Evolutionary conservation across 2,113 vertebrate genomes (phyloP), one percentile per base, ranked within the genome.

Genomic region (Pandion haliaetus): DNA sequence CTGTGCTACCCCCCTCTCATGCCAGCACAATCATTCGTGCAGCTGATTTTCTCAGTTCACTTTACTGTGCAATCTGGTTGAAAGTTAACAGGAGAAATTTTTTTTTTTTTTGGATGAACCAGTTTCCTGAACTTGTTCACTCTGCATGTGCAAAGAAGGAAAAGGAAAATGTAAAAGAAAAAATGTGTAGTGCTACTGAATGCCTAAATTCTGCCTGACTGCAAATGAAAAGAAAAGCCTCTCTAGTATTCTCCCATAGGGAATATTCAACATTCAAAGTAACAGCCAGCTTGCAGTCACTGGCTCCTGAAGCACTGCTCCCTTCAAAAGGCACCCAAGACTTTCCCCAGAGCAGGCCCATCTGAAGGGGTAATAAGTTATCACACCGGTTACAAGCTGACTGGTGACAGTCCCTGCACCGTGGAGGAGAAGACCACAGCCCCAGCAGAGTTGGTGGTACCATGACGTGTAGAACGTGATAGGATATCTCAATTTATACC

Each of bases 11-110:
- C 45, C 36, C 12, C 44, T 87, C 50, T 88, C 70, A 42, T 20
- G 19, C 36, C 47, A 90, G 81, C n/a, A 44, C 4, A 19, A 78
- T 49, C 10, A 82, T 58, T 69, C 24, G 25, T 67, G 81, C 50
- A 82, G 81, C 45, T 78, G 71, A 89, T 81, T 94, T 91, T 93
- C 62, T 94, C 72, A 58, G 69, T 74, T 94, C 69, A 34, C 55
- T 86, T 47, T 38, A 66, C 72, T 45, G 72, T 58, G 50, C 86
- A 87, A 89, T 85, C 66, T 88, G 82, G 47, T 34, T 95, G 2
- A 5, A 42, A 92, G 82, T 63, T 79, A 85, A 62, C 13, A 79
- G 55, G 49, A 90, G 49, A 78, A 90, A 86, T 42, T 71, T 49
- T 52, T 21, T 14, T 16, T 61, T 54, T 44, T 44, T 93, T 63